Base-by-base conservation (phyloP, 30 jellyfish, hydroid and myxozoan species). In the Cassiopea andromeda region DNA sequence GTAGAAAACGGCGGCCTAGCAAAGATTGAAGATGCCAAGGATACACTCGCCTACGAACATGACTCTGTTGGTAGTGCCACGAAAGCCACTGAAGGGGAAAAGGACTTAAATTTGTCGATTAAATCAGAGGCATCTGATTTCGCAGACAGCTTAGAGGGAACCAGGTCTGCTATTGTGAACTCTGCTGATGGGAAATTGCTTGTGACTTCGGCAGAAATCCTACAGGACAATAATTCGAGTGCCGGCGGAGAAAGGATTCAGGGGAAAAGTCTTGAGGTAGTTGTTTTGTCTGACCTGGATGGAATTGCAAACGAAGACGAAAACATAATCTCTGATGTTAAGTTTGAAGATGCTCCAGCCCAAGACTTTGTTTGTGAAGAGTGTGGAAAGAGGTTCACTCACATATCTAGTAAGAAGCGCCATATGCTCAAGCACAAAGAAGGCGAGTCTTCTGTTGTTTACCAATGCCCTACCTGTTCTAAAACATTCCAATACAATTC, bases 401-500 rank as follows among this genome's bases (percentile, higher is more conserved):
- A 91, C 44, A 44, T 82, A 2, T 91, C 97, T 44, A 85, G 97
- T 74, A 69, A 50, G 70, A 91, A 84, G 66, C 94, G 97, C 15
- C 97, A 91, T 83, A 78, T 91, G 92, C 87, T 82, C 72, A 84
- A 76, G 61, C 97, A 91, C 78, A 75, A 72, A 47, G 85, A 71
- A 59, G 87, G 84, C 3, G 87, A 81, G 1, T 49, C 92, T 6
- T 89, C 84, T 1, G 81, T 84, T 69, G 79, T 74, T 66, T 84
- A 81, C 73, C 86, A 91, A 66, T 91, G 97, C 70, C 85, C 82
- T 1, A 83, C 93, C 7, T 91, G 97, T 79, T 64, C 87, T 16
- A 91, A 91, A 78, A 84, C 92, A 48, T 91, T 91, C 74, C 87
- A 91, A 44, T 91, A 91, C 80, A 84, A 84, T 14, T 91, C 97